Evolutionary conservation across 2,113 vertebrate species (phyloP).

Genomic region (Oreochromis spilurus): DNA sequence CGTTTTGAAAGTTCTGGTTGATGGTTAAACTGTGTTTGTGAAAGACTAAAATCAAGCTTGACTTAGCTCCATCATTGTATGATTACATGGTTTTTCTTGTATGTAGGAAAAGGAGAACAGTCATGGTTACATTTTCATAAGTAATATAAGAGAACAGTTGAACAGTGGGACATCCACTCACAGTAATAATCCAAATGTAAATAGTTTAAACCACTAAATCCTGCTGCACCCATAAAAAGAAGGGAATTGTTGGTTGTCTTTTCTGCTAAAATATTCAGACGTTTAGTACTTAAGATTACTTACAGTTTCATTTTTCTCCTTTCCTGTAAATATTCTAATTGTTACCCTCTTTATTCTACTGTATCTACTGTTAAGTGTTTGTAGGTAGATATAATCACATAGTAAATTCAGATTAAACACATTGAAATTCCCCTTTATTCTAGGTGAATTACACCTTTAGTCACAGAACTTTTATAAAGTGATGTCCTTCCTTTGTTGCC

Average conservation of each 20-base stretch:
- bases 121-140: accelerated
- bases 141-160: neutral
- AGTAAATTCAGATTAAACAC: neutral
- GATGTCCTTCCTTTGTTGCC: neutral
- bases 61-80: neutral
- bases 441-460: neutral
- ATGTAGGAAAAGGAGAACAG: neutral
- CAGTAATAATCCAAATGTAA: neutral
- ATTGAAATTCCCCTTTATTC: neutral
- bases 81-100: neutral
- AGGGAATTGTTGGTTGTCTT: neutral
- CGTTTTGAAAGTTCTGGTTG: neutral
- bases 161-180: neutral
- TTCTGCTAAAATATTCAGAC: too few species aligned
- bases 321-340: neutral
- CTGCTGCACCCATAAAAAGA: neutral
- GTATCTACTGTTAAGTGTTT: neutral
- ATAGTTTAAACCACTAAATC: neutral
- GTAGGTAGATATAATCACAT: neutral
- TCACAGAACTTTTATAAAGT: neutral
- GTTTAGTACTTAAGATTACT: neutral
- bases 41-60: neutral
- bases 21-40: neutral
- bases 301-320: neutral
- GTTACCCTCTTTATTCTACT: neutral